Base-by-base conservation (phyloP, 2,797 vertebrate genomes). In the Dallia pectoralis region DNA sequence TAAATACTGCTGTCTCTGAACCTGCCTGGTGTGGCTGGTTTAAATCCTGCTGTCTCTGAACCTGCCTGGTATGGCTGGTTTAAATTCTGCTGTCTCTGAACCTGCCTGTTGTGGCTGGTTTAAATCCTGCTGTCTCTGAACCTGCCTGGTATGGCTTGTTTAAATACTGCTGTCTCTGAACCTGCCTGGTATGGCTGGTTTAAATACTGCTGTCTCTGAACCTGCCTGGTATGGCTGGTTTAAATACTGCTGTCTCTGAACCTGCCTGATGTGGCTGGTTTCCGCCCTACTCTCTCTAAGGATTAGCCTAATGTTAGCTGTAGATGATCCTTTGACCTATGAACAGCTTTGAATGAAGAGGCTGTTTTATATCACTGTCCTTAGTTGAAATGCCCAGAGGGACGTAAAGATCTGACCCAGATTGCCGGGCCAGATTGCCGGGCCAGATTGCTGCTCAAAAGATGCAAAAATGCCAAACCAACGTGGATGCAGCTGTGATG, bases 281-380 rank as follows among this genome's bases (percentile, higher is more conserved):
- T 78, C 61, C 76, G 25, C 36, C 64, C 56, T 68, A 63, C 77
- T 77, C 79, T 75, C 80, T 81, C 62, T 73, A 33, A 73, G 75
- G 77, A 74, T 81, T 77, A 68, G 2, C 36, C 36, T 40, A 40
- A 47, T 74, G 69, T 73, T 65, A 73, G 65, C 68, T 16, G 71
- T 76, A 77, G 66, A 40, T 29, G 70, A 71, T 76, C 81, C 47
- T 76, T 76, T 78, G 70, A 72, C 77, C 79, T 77, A n/a, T 25
- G 4, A 47, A 67, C 33, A 51, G 53, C 68, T 71, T 77, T 74
- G 76, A 69, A 48, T 36, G 59, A 51, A 40, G 33, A 67, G 71
- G 47, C 80, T 79, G 82, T 74, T 85, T 75, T 82, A 73, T 77
- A 68, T 85, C 78, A 80, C 61, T 48, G 71, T 79, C 69, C 70